These are phyloP conservation scores for Rhea pennata DNA, from an alignment of 2,113 vertebrate genomes.

Conservation along the genomic window DNA sequence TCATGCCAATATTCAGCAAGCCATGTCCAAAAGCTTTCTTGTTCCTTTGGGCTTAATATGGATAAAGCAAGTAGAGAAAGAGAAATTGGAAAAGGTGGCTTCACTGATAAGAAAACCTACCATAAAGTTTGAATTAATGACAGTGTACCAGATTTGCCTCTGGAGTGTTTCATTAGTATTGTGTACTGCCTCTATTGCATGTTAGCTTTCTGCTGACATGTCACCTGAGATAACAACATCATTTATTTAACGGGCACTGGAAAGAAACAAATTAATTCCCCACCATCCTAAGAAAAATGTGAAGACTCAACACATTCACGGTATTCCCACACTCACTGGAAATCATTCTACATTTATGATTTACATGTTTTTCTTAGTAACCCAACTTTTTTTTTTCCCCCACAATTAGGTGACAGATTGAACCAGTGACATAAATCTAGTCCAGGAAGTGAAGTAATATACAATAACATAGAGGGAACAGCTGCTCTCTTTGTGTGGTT, in stretches of 20 bases:
- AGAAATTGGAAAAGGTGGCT: conserved; percentile 76
- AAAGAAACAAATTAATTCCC: conserved; percentile 50
- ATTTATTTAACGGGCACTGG: conserved; percentile 66
- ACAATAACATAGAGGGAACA: conserved; percentile 34
- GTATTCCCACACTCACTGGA: neutral
- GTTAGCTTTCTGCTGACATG: conserved; percentile 62
- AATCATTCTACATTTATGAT: conserved; percentile 36
- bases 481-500: conserved; percentile 58
- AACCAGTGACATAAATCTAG: conserved; percentile 54
- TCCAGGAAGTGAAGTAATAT: conserved; percentile 35
- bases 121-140: conserved; percentile 73
- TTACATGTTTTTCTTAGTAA: conserved; percentile 38
- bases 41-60: conserved; percentile 73
- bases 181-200: conserved; percentile 35
- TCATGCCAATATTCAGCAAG: conserved; percentile 66
- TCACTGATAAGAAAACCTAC: conserved; percentile 74
- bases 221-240: conserved; percentile 65
- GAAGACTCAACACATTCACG: neutral
- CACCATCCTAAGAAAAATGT: neutral
- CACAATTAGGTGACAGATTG: conserved; percentile 52
- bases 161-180: conserved; percentile 65
- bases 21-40: conserved; percentile 62
- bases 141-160: conserved; percentile 60
- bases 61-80: conserved; percentile 69
- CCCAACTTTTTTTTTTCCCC: neutral